A percentile compares a stretch with the other conserved stretches of the same genome.
These are phyloP conservation scores for Actenoides hombroni DNA, from an alignment of 2,113 vertebrate genomes.

Conservation along the genomic window DNA sequence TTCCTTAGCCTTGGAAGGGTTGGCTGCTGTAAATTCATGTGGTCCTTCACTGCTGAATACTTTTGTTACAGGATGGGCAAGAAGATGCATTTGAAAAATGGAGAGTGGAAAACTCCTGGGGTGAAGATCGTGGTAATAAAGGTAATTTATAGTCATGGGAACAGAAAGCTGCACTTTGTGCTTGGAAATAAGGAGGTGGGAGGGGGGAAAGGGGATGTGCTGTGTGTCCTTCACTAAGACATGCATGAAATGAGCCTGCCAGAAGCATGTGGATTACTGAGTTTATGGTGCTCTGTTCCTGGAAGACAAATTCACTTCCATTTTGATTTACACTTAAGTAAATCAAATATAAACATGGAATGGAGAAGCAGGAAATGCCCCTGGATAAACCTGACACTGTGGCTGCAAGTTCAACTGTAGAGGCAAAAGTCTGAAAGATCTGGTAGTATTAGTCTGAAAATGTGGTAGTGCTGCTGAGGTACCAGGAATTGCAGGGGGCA, in stretches of 20 bases:
- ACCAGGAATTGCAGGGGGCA: not conserved
- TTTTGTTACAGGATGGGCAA: slow-evolving; percentile 79
- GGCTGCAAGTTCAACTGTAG: not conserved
- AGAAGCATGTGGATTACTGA: not conserved
- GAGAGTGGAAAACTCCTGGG: slow-evolving; percentile 98
- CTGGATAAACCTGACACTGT: not conserved
- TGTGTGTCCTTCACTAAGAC: not conserved
- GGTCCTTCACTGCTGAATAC: not conserved
- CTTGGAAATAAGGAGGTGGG: not conserved
- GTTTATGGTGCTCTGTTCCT: not conserved
- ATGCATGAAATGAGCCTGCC: not conserved
- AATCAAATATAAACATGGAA: not conserved
- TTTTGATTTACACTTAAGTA: not conserved
- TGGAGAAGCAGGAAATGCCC: not conserved
- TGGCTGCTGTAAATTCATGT: not conserved
- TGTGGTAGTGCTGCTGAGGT: not conserved
- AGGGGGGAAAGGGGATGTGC: not conserved
- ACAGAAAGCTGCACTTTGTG: not conserved
- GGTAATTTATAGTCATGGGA: slow-evolving; percentile 66
- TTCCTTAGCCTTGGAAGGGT: not conserved
- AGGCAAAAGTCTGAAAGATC: not conserved
- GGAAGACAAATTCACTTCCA: not conserved
- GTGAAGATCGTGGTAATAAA: slow-evolving; percentile 96
- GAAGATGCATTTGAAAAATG: slow-evolving; percentile 87
- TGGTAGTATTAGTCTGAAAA: not conserved